Conservation (phyloP, 2,113 vertebrate species). For the Octodon degus region DNA sequence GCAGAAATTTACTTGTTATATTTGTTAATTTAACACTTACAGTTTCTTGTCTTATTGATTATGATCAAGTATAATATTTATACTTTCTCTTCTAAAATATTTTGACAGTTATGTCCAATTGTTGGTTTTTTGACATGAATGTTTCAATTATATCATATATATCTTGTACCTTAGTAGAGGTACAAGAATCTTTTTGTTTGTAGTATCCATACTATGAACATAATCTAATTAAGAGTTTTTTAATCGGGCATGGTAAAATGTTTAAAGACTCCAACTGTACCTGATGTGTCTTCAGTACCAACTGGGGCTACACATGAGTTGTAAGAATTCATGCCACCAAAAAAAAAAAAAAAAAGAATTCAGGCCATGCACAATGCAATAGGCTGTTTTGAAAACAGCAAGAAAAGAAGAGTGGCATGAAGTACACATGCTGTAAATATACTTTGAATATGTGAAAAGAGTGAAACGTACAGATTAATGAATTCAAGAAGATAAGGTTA, state of each 20-base stretch:
- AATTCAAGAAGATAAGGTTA: neutral
- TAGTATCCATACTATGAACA: neutral
- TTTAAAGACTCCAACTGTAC: neutral
- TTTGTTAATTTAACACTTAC: neutral
- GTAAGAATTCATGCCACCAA: neutral
- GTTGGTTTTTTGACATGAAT: neutral
- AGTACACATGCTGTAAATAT: neutral
- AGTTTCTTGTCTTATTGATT: neutral
- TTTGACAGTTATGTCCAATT: neutral
- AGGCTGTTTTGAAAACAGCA: neutral
- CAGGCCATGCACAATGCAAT: accelerated
- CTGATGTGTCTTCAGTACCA: neutral
- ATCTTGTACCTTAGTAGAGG: neutral
- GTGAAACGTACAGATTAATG: neutral
- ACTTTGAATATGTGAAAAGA: neutral
- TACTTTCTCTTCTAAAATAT: constrained; percentile 8
- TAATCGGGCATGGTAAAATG: neutral
- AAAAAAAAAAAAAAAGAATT: too few relatives aligned
- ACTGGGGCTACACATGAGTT: neutral
- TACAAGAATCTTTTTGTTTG: constrained; percentile 29
- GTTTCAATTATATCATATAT: neutral
- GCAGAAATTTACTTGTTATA: neutral
- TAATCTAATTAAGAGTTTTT: neutral
- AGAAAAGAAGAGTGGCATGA: constrained; percentile 1
- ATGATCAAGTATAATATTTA: neutral